Conservation (phyloP, 2,797 vertebrate species). For the Eleutherodactylus coqui region DNA sequence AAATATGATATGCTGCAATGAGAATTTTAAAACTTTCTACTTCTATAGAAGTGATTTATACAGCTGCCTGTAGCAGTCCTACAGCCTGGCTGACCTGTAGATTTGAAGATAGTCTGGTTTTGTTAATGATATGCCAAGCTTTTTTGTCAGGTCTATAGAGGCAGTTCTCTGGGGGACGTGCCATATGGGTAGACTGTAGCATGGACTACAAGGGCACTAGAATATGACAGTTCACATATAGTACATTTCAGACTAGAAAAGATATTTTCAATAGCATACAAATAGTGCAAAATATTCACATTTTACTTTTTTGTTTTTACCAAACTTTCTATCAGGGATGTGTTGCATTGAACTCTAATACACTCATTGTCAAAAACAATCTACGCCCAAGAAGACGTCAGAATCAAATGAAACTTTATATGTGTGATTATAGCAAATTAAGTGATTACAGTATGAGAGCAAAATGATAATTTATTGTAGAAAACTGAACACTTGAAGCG, state of each 20-base stretch:
- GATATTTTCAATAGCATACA: not conserved
- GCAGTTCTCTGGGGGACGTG: slow-evolving; percentile 1
- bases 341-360: not conserved
- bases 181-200: slow-evolving; percentile 4
- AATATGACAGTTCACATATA: not conserved
- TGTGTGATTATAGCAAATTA: too few relatives aligned
- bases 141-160: slow-evolving; percentile 29
- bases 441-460: too few relatives aligned
- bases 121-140: slow-evolving; percentile 35
- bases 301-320: not conserved
- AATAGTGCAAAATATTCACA: not conserved
- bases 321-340: not conserved
- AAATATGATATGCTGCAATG: slow-evolving; percentile 13
- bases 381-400: too few relatives aligned
- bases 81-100: not conserved
- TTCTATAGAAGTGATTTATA: slow-evolving; percentile 30
- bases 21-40: slow-evolving; percentile 22
- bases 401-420: too few relatives aligned
- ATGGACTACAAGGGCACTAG: not conserved
- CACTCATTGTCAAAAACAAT: too few relatives aligned
- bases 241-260: not conserved
- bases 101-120: slow-evolving; percentile 14
- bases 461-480: too few relatives aligned
- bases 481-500: too few relatives aligned
- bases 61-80: slow-evolving; percentile 32